phyloP scores from a whole-genome alignment of 2,888 invertebrate genomes.

The Parnassius glacialis region DNA sequence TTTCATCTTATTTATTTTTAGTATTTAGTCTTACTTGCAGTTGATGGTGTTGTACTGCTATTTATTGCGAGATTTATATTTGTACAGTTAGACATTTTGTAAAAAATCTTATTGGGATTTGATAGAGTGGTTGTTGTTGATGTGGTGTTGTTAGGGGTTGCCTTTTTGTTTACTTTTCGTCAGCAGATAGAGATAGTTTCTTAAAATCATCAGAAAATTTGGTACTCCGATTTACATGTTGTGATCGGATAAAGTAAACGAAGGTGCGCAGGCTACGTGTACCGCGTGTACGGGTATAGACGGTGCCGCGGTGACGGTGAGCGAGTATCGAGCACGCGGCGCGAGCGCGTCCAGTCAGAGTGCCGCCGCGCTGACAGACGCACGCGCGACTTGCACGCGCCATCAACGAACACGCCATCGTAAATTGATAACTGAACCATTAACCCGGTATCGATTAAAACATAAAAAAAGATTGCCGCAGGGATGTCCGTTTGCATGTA shows the following conservation, averaged over 20 bases:
- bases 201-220: background rate
- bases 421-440: slow-evolving; percentile 60
- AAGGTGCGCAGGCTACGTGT: slow-evolving; percentile 62
- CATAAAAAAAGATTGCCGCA: slow-evolving; percentile 42
- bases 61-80: too few species aligned
- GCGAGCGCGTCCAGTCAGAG: slow-evolving; percentile 79
- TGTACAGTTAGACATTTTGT: too few species aligned
- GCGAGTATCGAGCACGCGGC: slow-evolving; percentile 72
- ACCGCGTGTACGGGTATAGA: slow-evolving; percentile 53
- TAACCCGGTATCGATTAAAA: slow-evolving; percentile 42
- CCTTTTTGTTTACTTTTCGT: too few species aligned
- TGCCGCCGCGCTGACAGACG: slow-evolving; percentile 78
- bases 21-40: too few species aligned
- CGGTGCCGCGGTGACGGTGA: slow-evolving; percentile 66
- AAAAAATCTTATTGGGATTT: too few species aligned
- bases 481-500: slow-evolving; percentile 82
- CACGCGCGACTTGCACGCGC: slow-evolving; percentile 73
- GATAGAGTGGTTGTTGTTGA: too few species aligned
- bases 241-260: slow-evolving; percentile 63
- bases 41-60: too few species aligned
- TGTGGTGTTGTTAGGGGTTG: too few species aligned
- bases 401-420: slow-evolving; percentile 40
- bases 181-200: too few species aligned
- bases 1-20: too few species aligned
- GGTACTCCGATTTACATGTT: slow-evolving; percentile 32